Evolutionary conservation across 2,113 vertebrate species (phyloP).

Genomic region (Orthonyx spaldingii): DNA sequence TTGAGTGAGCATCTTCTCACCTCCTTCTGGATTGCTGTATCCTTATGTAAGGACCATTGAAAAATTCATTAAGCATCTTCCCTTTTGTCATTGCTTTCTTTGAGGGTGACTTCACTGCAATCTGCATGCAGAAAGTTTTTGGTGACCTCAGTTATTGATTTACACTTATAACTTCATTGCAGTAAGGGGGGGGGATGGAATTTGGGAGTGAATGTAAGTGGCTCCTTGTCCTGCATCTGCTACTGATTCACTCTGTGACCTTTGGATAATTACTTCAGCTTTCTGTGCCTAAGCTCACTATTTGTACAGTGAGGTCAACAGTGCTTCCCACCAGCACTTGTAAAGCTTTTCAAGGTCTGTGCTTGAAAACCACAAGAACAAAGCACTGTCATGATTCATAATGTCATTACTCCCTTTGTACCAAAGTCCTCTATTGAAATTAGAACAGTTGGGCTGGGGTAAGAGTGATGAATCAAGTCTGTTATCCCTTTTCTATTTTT

Average conservation of each 20-base stretch:
- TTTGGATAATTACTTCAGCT: conserved; percentile 9
- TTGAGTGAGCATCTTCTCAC: background rate
- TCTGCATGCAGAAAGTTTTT: background rate
- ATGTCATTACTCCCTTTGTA: background rate
- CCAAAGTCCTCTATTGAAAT: background rate
- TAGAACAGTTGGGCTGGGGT: background rate
- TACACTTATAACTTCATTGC: background rate
- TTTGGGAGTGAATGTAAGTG: background rate
- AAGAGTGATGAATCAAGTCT: background rate
- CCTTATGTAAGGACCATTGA: background rate
- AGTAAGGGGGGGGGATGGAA: background rate
- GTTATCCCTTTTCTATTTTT: background rate
- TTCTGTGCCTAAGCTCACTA: background rate
- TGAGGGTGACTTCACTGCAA: background rate
- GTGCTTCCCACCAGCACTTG: background rate
- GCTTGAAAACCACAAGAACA: background rate
- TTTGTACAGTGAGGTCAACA: background rate
- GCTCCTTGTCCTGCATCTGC: background rate
- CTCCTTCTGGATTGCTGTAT: background rate
- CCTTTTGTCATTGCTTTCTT: background rate
- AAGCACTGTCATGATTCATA: background rate
- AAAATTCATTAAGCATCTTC: background rate
- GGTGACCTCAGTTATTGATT: conserved; percentile 6
- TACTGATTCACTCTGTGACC: background rate
- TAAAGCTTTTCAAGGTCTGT: background rate